Evolutionary conservation across 2,113 vertebrate genomes (phyloP), one percentile per base, ranked within the genome.

Genomic region (Silurus meridionalis): DNA sequence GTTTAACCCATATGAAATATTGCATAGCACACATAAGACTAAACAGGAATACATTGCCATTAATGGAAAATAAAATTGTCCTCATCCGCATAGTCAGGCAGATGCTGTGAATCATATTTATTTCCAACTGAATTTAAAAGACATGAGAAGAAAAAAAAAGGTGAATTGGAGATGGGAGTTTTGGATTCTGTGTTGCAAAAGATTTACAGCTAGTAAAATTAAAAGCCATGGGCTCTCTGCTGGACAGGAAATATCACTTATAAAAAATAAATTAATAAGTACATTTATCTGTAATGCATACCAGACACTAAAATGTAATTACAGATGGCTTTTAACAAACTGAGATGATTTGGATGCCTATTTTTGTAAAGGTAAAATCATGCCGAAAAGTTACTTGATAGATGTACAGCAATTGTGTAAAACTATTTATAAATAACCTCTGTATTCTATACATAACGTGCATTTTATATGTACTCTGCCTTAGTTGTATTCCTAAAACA

Each of bases 21-120:
- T 57, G 66, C 74, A 87, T 64, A 58, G 61, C 77, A 84, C 61
- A 48, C 67, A n/a, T n/a, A 86, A 71, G 81, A 83, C 60, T 52
- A 77, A 80, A 88, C 53, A 82, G 89, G 5, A 88, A 88, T 72
- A 78, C 89, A 86, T 84, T 82, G 46, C 89, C 89, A 90, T 84
- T 86, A 63, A 90, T 86, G 84, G 89, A 88, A 57, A 85, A 67
- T 66, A 67, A 66, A 50, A 48, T 10, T 37, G 85, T 86, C 72
- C 75, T 83, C 80, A 86, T 79, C 58, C 77, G 61, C 79, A 82
- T 84, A 82, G 85, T 86, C 81, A 83, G 63, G 57, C 75, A 86
- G 78, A 80, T 74, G 75, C 80, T 72, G 50, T 23, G 52, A 64
- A 67, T 79, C 13, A 55, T 55, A 55, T 67, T 61, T 60, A 52